These are phyloP conservation scores for Salvelinus alpinus DNA, from an alignment of 2,113 vertebrate genomes.

Conservation along the genomic window DNA sequence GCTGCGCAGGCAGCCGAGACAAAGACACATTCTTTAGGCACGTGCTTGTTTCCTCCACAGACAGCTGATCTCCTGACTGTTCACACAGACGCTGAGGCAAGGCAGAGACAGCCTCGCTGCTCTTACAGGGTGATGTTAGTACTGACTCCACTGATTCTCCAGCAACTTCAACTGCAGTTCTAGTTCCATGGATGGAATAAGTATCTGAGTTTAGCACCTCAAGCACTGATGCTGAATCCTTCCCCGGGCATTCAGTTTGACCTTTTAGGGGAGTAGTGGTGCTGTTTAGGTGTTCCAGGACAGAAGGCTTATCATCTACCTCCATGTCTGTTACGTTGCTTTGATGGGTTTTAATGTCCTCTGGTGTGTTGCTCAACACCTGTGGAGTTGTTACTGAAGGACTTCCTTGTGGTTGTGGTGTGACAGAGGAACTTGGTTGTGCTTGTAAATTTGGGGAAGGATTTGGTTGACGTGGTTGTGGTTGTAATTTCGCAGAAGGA, in stretches of 20 bases:
- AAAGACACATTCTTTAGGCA: slow-evolving; percentile 38
- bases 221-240: not conserved
- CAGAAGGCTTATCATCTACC: slow-evolving; percentile 5
- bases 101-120: not conserved
- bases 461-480: not conserved
- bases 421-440: not conserved
- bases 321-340: slow-evolving; percentile 22
- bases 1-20: slow-evolving; percentile 40
- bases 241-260: not conserved
- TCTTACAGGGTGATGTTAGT: slow-evolving; percentile 16
- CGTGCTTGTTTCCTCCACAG: slow-evolving; percentile 51
- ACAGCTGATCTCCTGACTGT: slow-evolving; percentile 39
- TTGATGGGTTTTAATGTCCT: slow-evolving; percentile 5
- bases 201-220: not conserved
- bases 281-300: not conserved
- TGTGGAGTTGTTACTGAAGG: not conserved
- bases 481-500: not conserved
- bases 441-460: not conserved
- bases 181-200: slow-evolving; percentile 6
- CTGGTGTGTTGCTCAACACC: not conserved
- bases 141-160: slow-evolving; percentile 1
- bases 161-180: not conserved
- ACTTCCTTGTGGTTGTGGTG: not conserved
- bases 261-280: not conserved
- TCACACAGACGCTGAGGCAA: slow-evolving; percentile 24